Conservation (phyloP, 2,797 vertebrate genomes). For the Alfaro cultratus region DNA sequence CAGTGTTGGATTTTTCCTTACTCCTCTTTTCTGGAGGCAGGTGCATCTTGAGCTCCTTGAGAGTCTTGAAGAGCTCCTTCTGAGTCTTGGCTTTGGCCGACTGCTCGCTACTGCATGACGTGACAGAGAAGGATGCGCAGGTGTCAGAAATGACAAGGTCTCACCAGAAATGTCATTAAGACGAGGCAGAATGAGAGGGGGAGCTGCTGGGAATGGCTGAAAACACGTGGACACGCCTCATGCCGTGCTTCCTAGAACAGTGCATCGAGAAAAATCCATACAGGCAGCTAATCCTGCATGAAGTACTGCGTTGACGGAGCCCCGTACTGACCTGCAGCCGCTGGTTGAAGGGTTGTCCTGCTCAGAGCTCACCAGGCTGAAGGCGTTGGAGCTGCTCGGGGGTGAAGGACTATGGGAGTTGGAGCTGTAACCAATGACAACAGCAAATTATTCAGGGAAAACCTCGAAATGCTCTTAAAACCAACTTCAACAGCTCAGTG, state of each 20-base stretch:
- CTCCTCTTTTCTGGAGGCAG: constrained; percentile 88
- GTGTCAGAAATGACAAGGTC: constrained; percentile 45
- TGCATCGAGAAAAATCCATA: background rate
- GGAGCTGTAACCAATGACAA: constrained; percentile 72
- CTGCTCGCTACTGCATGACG: constrained; percentile 86
- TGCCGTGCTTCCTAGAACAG: background rate
- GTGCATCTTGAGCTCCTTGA: constrained; percentile 90
- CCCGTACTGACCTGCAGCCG: constrained; percentile 86
- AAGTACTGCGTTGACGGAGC: background rate
- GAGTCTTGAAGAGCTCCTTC: constrained; percentile 90
- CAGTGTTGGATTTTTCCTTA: constrained; percentile 89
- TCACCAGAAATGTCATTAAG: constrained; percentile 26
- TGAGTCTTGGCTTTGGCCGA: constrained; percentile 91
- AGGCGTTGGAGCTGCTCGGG: constrained; percentile 86
- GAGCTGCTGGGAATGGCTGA: background rate
- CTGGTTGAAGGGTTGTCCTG: constrained; percentile 89
- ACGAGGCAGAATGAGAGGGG: constrained; percentile 2
- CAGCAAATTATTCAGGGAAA: constrained; percentile 9
- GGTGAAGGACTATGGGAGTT: constrained; percentile 84
- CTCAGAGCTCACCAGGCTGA: constrained; percentile 89
- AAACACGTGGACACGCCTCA: background rate
- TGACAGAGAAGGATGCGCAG: constrained; percentile 54
- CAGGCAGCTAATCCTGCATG: background rate
- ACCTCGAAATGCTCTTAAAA: background rate
- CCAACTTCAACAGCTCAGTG: too few species aligned